These are phyloP conservation scores for Chorisops tibialis DNA, from an alignment of 2,888 invertebrate genomes.

Conservation along the genomic window DNA sequence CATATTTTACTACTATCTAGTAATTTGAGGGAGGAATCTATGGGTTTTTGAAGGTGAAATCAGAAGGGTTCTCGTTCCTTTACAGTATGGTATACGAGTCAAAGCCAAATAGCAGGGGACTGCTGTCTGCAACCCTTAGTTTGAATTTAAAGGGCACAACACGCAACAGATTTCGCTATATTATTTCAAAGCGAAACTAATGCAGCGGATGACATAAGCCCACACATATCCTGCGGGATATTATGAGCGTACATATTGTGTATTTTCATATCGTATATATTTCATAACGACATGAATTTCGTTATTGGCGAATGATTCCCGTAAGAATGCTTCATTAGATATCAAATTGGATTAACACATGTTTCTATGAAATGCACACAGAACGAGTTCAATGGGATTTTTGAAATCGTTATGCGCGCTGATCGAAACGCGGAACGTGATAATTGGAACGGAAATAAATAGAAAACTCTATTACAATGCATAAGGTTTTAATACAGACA, in stretches of 20 bases:
- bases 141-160: background rate
- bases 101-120: no score
- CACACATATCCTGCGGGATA: background rate
- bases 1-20: background rate
- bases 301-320: constrained; percentile 16
- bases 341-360: constrained; percentile 21
- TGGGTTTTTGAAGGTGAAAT: background rate
- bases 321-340: constrained; percentile 25
- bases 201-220: background rate
- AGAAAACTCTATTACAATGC: no score
- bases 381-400: background rate
- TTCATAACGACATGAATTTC: constrained; percentile 10
- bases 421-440: no score
- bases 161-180: background rate
- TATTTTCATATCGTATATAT: no score
- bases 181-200: constrained; percentile 15
- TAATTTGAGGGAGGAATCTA: background rate
- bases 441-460: no score
- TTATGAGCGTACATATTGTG: background rate
- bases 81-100: no score
- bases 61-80: no score
- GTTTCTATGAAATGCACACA: background rate
- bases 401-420: no score
- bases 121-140: background rate
- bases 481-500: no score